Evolutionary conservation across 2,888 invertebrate species (phyloP), one percentile per base, ranked within the genome.

Genomic region (Caenorhabditis becei): DNA sequence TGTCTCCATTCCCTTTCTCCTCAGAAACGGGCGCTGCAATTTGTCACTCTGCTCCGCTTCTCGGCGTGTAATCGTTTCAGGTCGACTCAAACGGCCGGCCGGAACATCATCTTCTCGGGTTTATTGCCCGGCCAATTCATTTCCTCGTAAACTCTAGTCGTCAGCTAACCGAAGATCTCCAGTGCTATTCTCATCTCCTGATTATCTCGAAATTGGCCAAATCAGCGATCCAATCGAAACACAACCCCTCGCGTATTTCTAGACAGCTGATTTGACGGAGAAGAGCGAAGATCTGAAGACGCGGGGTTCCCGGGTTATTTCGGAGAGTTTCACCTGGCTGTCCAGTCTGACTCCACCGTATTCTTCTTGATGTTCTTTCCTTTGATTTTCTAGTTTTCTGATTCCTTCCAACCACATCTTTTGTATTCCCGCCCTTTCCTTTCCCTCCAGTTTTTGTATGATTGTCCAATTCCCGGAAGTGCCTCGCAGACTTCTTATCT

Each of bases 161-260:
- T 5, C 41, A 41, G 14, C 14, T 14, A 41, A 41, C 14, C 41
- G 41, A 41, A 41, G 41, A 41, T 41, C 41, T 7, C 14, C n/a
- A n/a, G n/a, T 41, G 2, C 14, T 41, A 11, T 41, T 41, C 41
- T 14, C 10, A 11, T 14, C 41, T 41, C 14, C 14, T 14, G 41
- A 41, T 41, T 41, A 41, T 41, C 41, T 41, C 5, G 41, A 41
- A 41, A 47, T 47, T 47, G 47, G 47, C 47, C 47, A 47, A 47
- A 47, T 47, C 47, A 47, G 10, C 11, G 3, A 47, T 41, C n/a
- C n/a, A 3, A 20, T 5, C 47, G 47, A 47, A 47, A 47, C 4
- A 47, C n/a, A 47, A 8, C 10, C 35, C 10, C 47, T 18, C 47
- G n/a, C 41, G 41, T 10, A 11, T 16, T 11, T 47, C 47, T 47